These are phyloP conservation scores for Hippopotamyrus pictus DNA, from an alignment of 2,797 vertebrate species.

Conservation along the genomic window DNA sequence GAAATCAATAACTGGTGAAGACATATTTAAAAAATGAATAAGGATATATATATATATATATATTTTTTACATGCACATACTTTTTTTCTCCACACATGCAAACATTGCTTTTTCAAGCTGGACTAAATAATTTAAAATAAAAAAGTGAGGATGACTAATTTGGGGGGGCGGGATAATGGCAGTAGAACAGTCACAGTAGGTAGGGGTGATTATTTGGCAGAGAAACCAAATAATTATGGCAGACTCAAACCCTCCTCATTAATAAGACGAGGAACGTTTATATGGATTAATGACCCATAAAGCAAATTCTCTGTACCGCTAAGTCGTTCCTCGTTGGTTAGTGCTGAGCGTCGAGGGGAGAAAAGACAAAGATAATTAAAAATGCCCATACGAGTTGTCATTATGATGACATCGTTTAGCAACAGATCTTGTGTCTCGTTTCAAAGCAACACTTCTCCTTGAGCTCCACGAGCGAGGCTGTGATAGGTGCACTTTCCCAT, in stretches of 20 bases:
- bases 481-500: not conserved
- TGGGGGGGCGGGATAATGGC: slow-evolving; percentile 61
- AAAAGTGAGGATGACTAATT: slow-evolving; percentile 57
- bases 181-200: slow-evolving; percentile 32
- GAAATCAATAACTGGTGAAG: slow-evolving; percentile 72
- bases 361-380: not conserved
- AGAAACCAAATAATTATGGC: not conserved
- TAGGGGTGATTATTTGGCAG: slow-evolving; percentile 6
- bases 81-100: slow-evolving; percentile 79
- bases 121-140: slow-evolving; percentile 67
- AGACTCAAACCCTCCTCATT: not conserved
- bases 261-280: not conserved
- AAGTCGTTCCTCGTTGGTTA: not conserved
- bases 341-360: not conserved
- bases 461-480: not conserved
- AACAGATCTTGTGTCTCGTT: not conserved
- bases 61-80: slow-evolving; percentile 67
- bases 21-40: slow-evolving; percentile 74
- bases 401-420: not conserved
- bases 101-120: slow-evolving; percentile 73
- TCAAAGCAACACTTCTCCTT: not conserved
- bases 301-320: not conserved
- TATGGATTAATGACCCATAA: not conserved
- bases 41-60: slow-evolving; percentile 55
- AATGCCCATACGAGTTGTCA: not conserved